Base-by-base conservation (phyloP, 2,113 vertebrate genomes). In the Gymnorhina tibicen region DNA sequence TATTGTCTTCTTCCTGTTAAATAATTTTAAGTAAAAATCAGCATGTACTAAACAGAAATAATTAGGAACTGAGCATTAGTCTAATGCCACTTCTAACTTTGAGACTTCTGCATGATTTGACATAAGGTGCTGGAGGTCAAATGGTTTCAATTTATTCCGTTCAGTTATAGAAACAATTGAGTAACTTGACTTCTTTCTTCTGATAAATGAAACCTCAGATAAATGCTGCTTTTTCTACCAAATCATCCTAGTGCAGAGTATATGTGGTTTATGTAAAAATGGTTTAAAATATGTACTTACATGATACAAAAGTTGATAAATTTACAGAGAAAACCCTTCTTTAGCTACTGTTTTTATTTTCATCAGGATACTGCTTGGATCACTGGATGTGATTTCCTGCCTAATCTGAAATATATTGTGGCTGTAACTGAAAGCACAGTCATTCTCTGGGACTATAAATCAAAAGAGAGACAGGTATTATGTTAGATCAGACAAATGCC, bases 361-460 rank as follows among this genome's bases (percentile, higher is more conserved):
- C 63, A 21, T 75, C 87, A 98, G 98, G 98, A 97, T 44, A 96
- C 85, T 91, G 94, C 97, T 69, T 98, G 98, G 98, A 97, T 98
- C 58, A 97, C 85, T 35, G 98, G 97, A 70, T 98, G 98, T 60
- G 98, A 98, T 90, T 98, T 97, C 70, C 96, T 98, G 37, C 77
- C 84, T 49, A 98, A 97, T 37, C 83, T 98, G 74, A 98, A 98
- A 64, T 94, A 93, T 42, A 91, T 98, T 0, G 95, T 98, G 33
- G 97, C 97, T 89, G 97, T 98, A 30, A 97, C 98, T 30, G 98
- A 98, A 93, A 98, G 97, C 84, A 97, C 97, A 33, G n/a, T 98
- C 44, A 67, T 98, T 33, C 10, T 98, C 88, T 98, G 98, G 98
- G 97, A 98, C 96, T 98, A 98, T 87, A 98, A 98, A 97, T 88